phyloP scores from a whole-genome alignment of 2,888 invertebrate genomes.

The Psylliodes chrysocephalus region DNA sequence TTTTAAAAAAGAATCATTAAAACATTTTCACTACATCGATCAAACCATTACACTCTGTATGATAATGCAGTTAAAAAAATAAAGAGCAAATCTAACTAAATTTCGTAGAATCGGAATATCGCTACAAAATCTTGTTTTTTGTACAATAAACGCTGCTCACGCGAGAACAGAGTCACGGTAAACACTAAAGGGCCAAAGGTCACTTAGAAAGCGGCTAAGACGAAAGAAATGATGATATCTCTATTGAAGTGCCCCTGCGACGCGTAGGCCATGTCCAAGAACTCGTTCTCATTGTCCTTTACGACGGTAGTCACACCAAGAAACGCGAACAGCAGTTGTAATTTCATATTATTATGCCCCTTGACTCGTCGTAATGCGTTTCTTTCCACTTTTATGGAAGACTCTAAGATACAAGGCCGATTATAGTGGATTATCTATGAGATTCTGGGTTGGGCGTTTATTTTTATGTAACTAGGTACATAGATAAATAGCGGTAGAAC shows the following conservation, averaged over 20 bases:
- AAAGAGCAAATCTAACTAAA: constrained; percentile 5
- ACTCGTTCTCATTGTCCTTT: constrained; percentile 50
- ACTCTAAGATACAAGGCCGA: constrained; percentile 11
- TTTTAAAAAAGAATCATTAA: too few relatives aligned
- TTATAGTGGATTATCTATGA: constrained; percentile 14
- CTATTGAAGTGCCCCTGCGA: constrained; percentile 48
- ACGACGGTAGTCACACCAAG: constrained; percentile 51
- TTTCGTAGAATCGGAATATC: constrained; percentile 18
- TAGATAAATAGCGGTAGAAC: background rate
- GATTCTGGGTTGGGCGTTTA: background rate
- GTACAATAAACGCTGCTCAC: constrained; percentile 28
- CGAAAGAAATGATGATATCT: constrained; percentile 52
- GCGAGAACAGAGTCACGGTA: constrained; percentile 37
- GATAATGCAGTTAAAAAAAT: too few relatives aligned
- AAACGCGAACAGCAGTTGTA: constrained; percentile 44
- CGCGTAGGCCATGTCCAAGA: constrained; percentile 46
- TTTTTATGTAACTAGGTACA: background rate
- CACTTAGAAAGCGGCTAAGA: constrained; percentile 38
- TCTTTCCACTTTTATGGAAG: constrained; percentile 21
- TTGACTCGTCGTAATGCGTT: constrained; percentile 10
- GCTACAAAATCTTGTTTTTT: constrained; percentile 27
- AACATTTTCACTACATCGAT: too few relatives aligned
- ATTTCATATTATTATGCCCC: constrained; percentile 44
- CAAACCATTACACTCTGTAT: too few relatives aligned
- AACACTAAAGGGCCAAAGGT: constrained; percentile 37